A percentile compares a stretch with the other conserved stretches of the same genome.
phyloP scores from a whole-genome alignment of 2,797 vertebrate species.

The Margarornis squamiger region DNA sequence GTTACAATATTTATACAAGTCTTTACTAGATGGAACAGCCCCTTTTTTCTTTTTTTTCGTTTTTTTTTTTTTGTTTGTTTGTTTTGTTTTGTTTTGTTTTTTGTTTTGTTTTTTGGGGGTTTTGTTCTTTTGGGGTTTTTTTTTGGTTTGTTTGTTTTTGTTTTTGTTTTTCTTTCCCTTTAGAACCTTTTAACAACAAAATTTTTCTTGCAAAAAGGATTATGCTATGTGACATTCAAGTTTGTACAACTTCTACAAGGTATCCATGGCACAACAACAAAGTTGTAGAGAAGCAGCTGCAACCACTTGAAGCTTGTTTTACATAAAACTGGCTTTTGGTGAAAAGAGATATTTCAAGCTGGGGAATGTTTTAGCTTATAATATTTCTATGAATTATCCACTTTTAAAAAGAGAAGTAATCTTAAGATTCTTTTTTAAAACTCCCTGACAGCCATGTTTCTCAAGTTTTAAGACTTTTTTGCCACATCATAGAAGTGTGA shows the following conservation, averaged over 20 bases:
- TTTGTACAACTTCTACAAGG: background rate
- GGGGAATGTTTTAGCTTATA: background rate
- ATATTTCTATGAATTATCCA: background rate
- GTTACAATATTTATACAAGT: background rate
- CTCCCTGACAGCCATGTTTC: fast-evolving
- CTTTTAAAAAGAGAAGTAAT: background rate
- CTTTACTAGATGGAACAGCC: background rate
- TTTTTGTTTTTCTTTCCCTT: background rate
- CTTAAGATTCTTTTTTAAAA: background rate
- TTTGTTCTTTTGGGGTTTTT: too few relatives aligned
- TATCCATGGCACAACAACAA: background rate
- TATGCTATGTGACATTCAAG: background rate
- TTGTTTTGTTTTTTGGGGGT: too few relatives aligned
- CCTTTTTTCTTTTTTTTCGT: too few relatives aligned
- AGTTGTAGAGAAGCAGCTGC: background rate
- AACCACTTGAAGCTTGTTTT: background rate
- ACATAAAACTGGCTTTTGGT: background rate
- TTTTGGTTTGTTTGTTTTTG: too few relatives aligned
- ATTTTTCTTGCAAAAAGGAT: background rate
- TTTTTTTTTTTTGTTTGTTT: too few relatives aligned
- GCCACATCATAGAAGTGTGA: background rate
- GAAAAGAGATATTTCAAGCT: background rate
- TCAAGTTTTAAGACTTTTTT: background rate
- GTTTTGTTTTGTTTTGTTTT: too few relatives aligned
- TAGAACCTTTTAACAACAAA: background rate